Evolutionary conservation across 2,888 invertebrate species (phyloP), one percentile per base, ranked within the genome.

Genomic region (Mactromeris polynyma): DNA sequence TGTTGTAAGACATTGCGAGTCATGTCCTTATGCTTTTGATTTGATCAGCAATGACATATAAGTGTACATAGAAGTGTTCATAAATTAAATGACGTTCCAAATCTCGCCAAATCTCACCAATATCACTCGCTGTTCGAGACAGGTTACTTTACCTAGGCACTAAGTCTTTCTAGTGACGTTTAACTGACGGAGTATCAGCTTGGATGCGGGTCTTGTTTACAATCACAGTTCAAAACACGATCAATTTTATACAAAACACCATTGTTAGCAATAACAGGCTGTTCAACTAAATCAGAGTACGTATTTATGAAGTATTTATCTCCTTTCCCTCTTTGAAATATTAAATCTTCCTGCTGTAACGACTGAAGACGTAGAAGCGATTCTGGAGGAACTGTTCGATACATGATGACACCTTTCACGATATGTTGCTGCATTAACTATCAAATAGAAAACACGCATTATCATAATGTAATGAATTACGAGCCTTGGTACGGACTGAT

Each of bases 381-480:
- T 4, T 86, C 83, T 0, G 90, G 87, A 4, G 91, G 82, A 2
- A 95, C 86, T 11, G 91, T 84, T 54, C 94, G 91, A 31, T 90
- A 88, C 17, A 93, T 90, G 0, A 95, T 81, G 88, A 94, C 87
- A 11, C 93, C 87, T 54, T 92, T 90, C 26, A 97, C 96, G 14
- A 97, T 95, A 93, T 97, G 97, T 88, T 97, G 97, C 88, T 96
- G 96, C 19, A 97, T 95, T 21, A 97, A 95, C 97, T 97, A 93
- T 64, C 26, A 64, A 51, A 83, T 19, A 42, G 51, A 77, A 46
- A 51, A 54, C 21, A 69, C 31, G 7, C 7, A 40, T n/a, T n/a
- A n/a, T n/a, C n/a, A n/a, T n/a, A n/a, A n/a, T n/a, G n/a, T n/a
- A n/a, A n/a, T n/a, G n/a, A n/a, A n/a, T n/a, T n/a, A n/a, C n/a